A percentile compares a stretch with the other conserved stretches of the same genome.
phyloP scores from a whole-genome alignment of 1,140 invertebrate genomes.

The Drosophila auraria region DNA sequence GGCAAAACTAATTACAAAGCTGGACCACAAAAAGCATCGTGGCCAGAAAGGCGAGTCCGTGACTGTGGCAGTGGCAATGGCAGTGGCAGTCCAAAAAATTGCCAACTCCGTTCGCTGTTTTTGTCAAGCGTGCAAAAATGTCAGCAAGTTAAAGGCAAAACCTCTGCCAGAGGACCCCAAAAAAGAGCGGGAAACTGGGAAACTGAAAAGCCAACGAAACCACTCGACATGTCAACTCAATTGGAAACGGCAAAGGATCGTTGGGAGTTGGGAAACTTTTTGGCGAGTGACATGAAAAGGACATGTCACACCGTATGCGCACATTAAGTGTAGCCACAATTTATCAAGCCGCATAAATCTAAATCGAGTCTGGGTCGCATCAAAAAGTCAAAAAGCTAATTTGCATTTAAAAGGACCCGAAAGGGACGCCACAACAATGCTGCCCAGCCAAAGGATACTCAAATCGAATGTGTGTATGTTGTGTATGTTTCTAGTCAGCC shows the following conservation, averaged over 20 bases:
- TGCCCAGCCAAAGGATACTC: conserved; percentile 49
- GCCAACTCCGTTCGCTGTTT: conserved; percentile 56
- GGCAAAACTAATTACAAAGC: conserved; percentile 78
- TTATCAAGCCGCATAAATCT: conserved; percentile 83
- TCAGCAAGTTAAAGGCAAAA: conserved; percentile 47
- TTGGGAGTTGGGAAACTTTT: conserved; percentile 58
- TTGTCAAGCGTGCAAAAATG: conserved; percentile 77
- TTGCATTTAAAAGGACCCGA: conserved; percentile 80
- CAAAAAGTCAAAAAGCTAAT: conserved; percentile 83
- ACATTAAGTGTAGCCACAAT: conserved; percentile 83
- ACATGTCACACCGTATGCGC: conserved; percentile 83
- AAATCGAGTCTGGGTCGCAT: conserved; percentile 78
- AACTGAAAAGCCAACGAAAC: conserved; percentile 67
- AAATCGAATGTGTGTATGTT: conserved; percentile 6
- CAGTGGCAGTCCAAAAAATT: conserved; percentile 32
- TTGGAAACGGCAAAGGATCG: conserved; percentile 51
- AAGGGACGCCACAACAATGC: conserved; percentile 61
- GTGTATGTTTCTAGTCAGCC: conserved; percentile 47
- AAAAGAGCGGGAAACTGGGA: conserved; percentile 28
- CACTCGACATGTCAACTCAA: conserved; percentile 82
- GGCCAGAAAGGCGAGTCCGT: conserved; percentile 57
- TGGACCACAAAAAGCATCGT: conserved; percentile 67
- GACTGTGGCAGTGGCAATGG: conserved; percentile 14
- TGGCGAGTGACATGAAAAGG: conserved; percentile 82
- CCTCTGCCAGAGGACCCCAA: conserved; percentile 23